These are phyloP conservation scores for Hydrozoanthus tunicans DNA, from an alignment of 64 coral and sea anemone genomes.

Conservation along the genomic window DNA sequence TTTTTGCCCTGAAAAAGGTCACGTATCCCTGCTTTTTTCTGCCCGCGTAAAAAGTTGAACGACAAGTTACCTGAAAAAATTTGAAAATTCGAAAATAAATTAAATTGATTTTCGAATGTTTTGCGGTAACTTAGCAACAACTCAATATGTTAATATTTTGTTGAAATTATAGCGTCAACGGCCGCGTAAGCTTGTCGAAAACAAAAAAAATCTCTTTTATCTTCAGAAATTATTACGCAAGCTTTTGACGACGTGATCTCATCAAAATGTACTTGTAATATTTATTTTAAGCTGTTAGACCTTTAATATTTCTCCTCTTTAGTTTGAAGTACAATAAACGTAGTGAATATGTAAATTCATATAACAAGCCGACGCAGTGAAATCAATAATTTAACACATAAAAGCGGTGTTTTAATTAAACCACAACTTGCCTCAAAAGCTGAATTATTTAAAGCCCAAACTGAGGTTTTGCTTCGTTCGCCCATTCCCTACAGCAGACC, in stretches of 20 bases:
- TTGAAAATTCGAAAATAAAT: neutral
- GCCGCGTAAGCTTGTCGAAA: slow-evolving; percentile 23
- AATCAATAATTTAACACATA: slow-evolving; percentile 47
- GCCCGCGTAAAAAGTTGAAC: neutral
- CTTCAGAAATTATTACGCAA: neutral
- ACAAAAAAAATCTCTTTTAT: neutral
- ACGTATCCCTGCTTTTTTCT: neutral
- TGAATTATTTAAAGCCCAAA: slow-evolving; percentile 51
- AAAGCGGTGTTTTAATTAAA: slow-evolving; percentile 62
- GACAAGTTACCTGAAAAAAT: neutral
- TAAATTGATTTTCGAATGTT: neutral
- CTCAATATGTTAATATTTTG: slow-evolving; percentile 19
- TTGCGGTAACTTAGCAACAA: slow-evolving; percentile 35
- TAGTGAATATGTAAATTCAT: slow-evolving; percentile 30
- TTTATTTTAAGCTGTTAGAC: neutral
- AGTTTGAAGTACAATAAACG: neutral
- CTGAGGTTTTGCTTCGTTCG: neutral
- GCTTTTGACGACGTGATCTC: neutral
- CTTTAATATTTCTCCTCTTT: neutral
- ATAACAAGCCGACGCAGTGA: neutral
- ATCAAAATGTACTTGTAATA: neutral
- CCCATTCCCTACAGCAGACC: neutral
- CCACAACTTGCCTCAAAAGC: slow-evolving; percentile 1
- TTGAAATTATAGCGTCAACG: neutral
- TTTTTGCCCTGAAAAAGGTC: neutral